Conservation (phyloP, 30 jellyfish, hydroid and myxozoan genomes). For the Cassiopea xamachana region DNA sequence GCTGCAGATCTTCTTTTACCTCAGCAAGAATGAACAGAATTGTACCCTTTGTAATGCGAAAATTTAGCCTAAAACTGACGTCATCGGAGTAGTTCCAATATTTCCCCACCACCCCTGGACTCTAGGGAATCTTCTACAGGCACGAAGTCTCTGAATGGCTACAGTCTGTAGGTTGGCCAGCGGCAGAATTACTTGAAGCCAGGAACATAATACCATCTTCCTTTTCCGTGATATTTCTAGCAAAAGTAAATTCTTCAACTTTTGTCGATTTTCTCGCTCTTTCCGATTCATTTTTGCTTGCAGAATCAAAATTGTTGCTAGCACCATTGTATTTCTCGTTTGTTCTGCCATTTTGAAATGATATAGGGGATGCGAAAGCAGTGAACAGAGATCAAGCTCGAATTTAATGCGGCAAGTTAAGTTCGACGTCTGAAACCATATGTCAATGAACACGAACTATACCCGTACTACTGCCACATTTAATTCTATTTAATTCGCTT, state of each 20-base stretch:
- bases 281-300: conserved; percentile 16
- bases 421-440: conserved; percentile 43
- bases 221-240: neutral
- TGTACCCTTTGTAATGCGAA: conserved; percentile 12
- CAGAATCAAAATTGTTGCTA: neutral
- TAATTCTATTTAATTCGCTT: conserved; percentile 44
- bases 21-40: conserved; percentile 7
- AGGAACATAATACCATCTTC: neutral
- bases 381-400: neutral
- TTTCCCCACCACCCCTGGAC: conserved; percentile 23
- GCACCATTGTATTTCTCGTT: neutral
- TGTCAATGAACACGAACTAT: conserved; percentile 2
- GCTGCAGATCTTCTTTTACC: conserved; percentile 2
- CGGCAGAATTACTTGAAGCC: conserved; percentile 24
- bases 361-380: neutral
- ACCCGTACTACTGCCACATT: conserved; percentile 33
- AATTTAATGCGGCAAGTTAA: neutral
- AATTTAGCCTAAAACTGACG: neutral
- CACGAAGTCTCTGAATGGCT: neutral
- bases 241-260: conserved; percentile 18
- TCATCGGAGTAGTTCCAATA: conserved; percentile 17
- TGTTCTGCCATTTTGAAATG: neutral
- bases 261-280: conserved; percentile 38
- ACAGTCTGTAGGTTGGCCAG: conserved; percentile 25
- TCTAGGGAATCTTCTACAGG: conserved; percentile 24